phyloP scores from a whole-genome alignment of 2,888 invertebrate species.

The Melieria omissa region DNA sequence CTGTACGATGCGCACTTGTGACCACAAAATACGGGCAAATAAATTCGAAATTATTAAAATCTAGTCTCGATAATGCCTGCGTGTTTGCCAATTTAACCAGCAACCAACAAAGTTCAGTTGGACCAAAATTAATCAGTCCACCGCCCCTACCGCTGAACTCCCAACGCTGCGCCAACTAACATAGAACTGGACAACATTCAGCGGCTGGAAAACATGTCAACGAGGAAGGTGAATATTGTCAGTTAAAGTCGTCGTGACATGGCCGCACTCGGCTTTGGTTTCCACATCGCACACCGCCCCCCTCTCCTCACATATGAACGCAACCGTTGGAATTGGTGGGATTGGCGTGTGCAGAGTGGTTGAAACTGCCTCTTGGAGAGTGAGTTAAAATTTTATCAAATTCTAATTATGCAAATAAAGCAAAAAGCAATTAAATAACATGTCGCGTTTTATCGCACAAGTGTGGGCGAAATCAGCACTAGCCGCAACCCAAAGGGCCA shows the following conservation, averaged over 20 bases:
- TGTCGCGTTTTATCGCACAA: constrained; percentile 6
- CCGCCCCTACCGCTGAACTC: background rate
- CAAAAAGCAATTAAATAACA: constrained; percentile 54
- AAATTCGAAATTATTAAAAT: constrained; percentile 5
- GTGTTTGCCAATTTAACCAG: constrained; percentile 1
- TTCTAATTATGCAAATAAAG: constrained; percentile 55
- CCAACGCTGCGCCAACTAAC: background rate
- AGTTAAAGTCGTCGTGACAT: too few species aligned
- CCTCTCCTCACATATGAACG: background rate
- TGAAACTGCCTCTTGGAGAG: constrained; percentile 1
- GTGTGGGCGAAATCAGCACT: too few species aligned
- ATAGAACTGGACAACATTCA: background rate
- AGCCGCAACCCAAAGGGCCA: too few species aligned
- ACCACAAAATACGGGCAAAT: background rate
- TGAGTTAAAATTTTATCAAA: constrained; percentile 47
- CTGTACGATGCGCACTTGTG: too few species aligned
- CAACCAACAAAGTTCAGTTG: background rate
- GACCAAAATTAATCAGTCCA: background rate
- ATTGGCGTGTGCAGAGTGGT: constrained; percentile 4
- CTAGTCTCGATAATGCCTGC: constrained; percentile 2
- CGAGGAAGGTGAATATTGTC: too few species aligned
- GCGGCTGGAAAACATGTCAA: background rate
- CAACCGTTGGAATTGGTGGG: constrained; percentile 10
- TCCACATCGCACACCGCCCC: too few species aligned
- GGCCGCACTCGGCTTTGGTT: too few species aligned